phyloP scores from a whole-genome alignment of 2,888 invertebrate species.

The Hydrotaea diabolus region DNA sequence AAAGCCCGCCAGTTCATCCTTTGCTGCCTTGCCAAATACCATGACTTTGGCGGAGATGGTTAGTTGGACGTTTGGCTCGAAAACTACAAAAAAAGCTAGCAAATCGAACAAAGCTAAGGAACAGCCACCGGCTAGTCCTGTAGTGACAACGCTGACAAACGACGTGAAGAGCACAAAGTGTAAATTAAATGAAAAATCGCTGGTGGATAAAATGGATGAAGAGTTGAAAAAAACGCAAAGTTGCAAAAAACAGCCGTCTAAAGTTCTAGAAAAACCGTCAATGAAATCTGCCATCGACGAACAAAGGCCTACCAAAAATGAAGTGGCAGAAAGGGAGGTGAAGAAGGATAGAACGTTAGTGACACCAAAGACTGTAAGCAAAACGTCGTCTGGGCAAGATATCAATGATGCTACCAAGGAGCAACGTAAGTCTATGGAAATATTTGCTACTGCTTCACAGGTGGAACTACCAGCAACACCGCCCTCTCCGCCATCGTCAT shows the following conservation, averaged over 20 bases:
- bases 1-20: constrained; percentile 15
- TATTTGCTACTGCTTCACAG: neutral
- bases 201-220: constrained; percentile 63
- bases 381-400: neutral
- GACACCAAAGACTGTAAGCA: constrained; percentile 63
- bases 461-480: constrained; percentile 35
- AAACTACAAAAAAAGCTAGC: constrained; percentile 42
- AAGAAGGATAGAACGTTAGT: constrained; percentile 53
- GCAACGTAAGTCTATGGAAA: constrained; percentile 37
- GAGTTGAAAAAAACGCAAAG: constrained; percentile 55
- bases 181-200: constrained; percentile 65
- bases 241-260: constrained; percentile 33
- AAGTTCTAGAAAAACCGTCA: constrained; percentile 45
- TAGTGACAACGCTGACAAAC: constrained; percentile 43
- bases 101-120: constrained; percentile 53
- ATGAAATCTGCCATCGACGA: constrained; percentile 36
- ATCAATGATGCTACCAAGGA: constrained; percentile 28
- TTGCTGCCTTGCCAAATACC: constrained; percentile 31
- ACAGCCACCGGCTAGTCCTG: constrained; percentile 18
- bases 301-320: constrained; percentile 30
- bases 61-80: constrained; percentile 64
- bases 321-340: constrained; percentile 22
- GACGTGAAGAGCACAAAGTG: constrained; percentile 54
- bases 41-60: constrained; percentile 63
- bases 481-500: constrained; percentile 34